Evolutionary conservation across 2,113 vertebrate species (phyloP).

Genomic region (Holacanthus passer): DNA sequence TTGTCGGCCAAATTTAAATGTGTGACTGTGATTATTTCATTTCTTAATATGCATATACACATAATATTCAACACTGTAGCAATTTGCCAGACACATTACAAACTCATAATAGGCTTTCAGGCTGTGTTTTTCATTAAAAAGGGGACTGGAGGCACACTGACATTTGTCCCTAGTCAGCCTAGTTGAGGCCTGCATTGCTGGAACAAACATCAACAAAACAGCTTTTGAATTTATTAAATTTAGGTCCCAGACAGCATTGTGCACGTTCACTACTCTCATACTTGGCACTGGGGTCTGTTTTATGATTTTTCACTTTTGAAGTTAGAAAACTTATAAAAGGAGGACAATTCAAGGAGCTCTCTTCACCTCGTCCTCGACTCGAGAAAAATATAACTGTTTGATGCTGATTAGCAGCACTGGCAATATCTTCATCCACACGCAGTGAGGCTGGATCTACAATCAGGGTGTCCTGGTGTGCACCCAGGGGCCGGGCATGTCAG

Average conservation of each 20-base stretch:
- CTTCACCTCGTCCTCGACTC: constrained; percentile 17
- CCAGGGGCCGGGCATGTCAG: constrained; percentile 1
- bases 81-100: constrained; percentile 23
- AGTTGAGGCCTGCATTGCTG: constrained; percentile 17
- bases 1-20: constrained; percentile 11
- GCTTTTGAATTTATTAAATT: constrained; percentile 53
- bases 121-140: constrained; percentile 52
- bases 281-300: constrained; percentile 23
- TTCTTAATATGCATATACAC: constrained; percentile 29
- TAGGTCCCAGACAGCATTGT: constrained; percentile 27
- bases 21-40: background rate
- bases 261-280: background rate
- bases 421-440: constrained; percentile 13
- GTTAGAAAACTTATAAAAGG: constrained; percentile 25
- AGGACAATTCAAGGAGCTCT: constrained; percentile 11
- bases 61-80: constrained; percentile 6
- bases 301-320: constrained; percentile 23
- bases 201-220: constrained; percentile 51
- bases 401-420: constrained; percentile 35
- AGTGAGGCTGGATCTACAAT: constrained; percentile 26
- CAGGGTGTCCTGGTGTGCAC: background rate
- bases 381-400: constrained; percentile 14
- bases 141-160: constrained; percentile 20
- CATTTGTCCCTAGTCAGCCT: constrained; percentile 32
- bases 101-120: constrained; percentile 27